Evolutionary conservation across 37 sponge, comb jelly and placozoan species (phyloP), one percentile per base, ranked within the genome.

Genomic region (Diacarnus erythraeanus): DNA sequence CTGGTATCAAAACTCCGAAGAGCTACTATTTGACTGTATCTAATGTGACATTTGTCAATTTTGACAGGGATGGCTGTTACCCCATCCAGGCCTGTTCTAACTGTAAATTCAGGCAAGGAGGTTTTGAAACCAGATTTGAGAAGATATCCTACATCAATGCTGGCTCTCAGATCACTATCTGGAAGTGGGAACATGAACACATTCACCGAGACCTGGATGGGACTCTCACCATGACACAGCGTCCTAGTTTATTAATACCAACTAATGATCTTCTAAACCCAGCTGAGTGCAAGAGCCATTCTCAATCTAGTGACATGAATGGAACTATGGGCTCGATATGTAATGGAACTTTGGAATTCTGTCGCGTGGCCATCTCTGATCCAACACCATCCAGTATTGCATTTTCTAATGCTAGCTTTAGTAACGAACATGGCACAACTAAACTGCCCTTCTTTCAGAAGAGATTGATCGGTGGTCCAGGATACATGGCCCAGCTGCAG

Each of bases 21-120:
- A 81, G 82, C 25, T 82, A 64, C 23, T n/a, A 42, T 18, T 80
- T 96, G 38, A 88, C 84, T 37, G 75, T 96, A 8, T 88, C 89
- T 18, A 91, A 93, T 64, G 97, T 96, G 15, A 93, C 94, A 17
- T 93, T 96, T 85, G 91, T 77, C 22, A 89, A 89, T 77, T 96
- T 96, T 80, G 80, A 93, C 77, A 18, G 42, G 2, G 17, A 42
- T 1, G 47, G 34, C 2, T 77, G 79, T 10, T 69, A 67, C 25
- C 88, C 91, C 67, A 74, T 96, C 40, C 76, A 80, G 40, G 97
- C 97, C 1, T 96, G 97, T 47, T 96, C 97, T 0, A 89, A 93
- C 17, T 96, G 97, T 37, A 90, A 91, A 47, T 71, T 71, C 0
- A 63, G 78, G 15, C 94, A 96, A 57, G 97, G 97, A 65, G 97